phyloP scores from a whole-genome alignment of 2,888 invertebrate species.

The Prostheceraeus crozeri region DNA sequence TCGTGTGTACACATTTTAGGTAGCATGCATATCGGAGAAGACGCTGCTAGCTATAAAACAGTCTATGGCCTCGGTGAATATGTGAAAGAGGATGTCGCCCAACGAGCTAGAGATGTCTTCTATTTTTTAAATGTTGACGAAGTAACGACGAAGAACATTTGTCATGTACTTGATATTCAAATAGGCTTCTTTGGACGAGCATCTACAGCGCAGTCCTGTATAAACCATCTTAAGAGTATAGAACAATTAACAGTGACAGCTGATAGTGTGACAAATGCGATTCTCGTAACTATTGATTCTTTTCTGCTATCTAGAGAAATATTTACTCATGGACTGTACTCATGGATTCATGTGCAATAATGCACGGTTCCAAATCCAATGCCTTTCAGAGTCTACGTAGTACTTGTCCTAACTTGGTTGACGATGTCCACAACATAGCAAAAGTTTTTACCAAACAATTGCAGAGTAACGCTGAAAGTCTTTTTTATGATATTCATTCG shows the following conservation, averaged over 20 bases:
- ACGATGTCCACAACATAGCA: conserved; percentile 11
- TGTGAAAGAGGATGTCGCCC: conserved; percentile 10
- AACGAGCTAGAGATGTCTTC: conserved; percentile 3
- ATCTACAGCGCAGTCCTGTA: neutral
- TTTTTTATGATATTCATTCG: conserved; percentile 7
- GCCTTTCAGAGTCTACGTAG: neutral
- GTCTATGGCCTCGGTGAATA: conserved; percentile 14
- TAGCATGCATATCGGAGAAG: neutral
- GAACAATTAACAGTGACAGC: conserved; percentile 2
- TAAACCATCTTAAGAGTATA: conserved; percentile 13
- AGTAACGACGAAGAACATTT: conserved; percentile 7
- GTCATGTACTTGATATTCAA: neutral
- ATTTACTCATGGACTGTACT: conserved; percentile 6
- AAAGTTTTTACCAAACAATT: conserved; percentile 5
- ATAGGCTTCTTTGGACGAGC: neutral
- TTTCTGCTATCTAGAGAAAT: neutral
- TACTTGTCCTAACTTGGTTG: conserved; percentile 6
- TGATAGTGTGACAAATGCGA: conserved; percentile 9
- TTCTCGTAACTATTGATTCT: neutral
- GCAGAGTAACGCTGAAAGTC: conserved; percentile 4
- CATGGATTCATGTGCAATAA: conserved; percentile 17
- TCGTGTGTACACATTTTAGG: no score
- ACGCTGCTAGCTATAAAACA: conserved; percentile 22
- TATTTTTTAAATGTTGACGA: conserved; percentile 15
- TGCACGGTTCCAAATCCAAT: conserved; percentile 6